Base-by-base conservation (phyloP, 2,888 invertebrate species). In the Lissonota sp. region DNA sequence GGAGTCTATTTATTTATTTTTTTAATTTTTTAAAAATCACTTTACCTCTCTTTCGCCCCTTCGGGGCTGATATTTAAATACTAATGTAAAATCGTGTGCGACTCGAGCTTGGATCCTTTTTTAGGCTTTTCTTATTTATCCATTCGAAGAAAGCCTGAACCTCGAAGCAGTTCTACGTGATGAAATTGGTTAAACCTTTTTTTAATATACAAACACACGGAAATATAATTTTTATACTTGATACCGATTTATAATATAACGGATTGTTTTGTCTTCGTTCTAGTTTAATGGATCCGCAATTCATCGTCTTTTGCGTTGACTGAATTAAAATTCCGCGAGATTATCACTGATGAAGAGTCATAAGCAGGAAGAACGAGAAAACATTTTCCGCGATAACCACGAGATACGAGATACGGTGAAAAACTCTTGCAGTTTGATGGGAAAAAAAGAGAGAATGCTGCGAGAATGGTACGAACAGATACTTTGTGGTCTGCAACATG, bases 41-140 rank as follows among this genome's bases (percentile, higher is more conserved):
- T 67, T 67, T 53, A 39, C 26, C 26, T 40, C 44, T 14, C 39
- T 46, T 42, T 49, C 49, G 26, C 49, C 39, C 39, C 14, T 49
- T 39, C 49, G 49, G 40, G 70, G 49, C 70, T 49, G 39, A 12
- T 58, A 71, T 58, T 71, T 71, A 60, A 71, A 60, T 51, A 60
- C 58, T 49, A 60, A 71, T 60, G 49, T 39, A 71, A 60, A 71
- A 51, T 40, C 40, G 49, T 49, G 60, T 49, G 46, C 10, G 60
- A 49, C 44, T 71, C 26, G 26, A 26, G 26, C 26, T 26, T 26
- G 26, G 26, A 26, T 26, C 26, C 3, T 26, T 2, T 2, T 26
- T 26, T 3, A 26, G 26, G 26, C 3, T 26, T 3, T 2, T 26
- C 3, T 3, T 26, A 26, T 26, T 3, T 1, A 26, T 26, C 26